These are phyloP conservation scores for Drepanosiphum platanoidis DNA, from an alignment of 2,888 invertebrate species.

Conservation along the genomic window DNA sequence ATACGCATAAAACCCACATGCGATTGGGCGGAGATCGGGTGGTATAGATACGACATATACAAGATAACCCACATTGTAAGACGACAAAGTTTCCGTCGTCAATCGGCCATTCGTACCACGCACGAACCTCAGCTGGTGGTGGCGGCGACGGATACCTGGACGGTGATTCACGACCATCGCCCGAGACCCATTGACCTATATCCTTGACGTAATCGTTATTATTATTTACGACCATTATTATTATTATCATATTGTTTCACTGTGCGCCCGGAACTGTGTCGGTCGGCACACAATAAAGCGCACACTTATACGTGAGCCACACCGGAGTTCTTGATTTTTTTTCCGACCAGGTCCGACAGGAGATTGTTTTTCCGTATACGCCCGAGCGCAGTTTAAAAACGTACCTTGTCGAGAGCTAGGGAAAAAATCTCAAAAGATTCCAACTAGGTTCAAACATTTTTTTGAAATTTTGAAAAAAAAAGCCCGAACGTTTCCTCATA, in stretches of 20 bases:
- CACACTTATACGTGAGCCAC: too few species aligned
- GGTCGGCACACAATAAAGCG: background rate
- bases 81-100: background rate
- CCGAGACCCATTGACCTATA: constrained; percentile 59
- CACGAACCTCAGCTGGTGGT: constrained; percentile 28
- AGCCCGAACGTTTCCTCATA: too few species aligned
- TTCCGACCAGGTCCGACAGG: too few species aligned
- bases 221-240: constrained; percentile 9
- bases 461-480: too few species aligned
- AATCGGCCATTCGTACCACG: constrained; percentile 34
- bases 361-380: too few species aligned
- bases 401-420: too few species aligned
- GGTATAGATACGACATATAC: constrained; percentile 7
- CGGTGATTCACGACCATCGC: constrained; percentile 50
- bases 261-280: background rate
- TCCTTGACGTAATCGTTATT: constrained; percentile 13
- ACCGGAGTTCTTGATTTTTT: too few species aligned
- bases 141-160: constrained; percentile 28
- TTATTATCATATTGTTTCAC: background rate
- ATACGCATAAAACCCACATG: background rate
- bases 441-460: too few species aligned
- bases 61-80: constrained; percentile 43
- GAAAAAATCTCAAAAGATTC: too few species aligned
- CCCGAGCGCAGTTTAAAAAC: too few species aligned
- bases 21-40: constrained; percentile 12